Conservation (phyloP, 2,797 vertebrate genomes). For the Tragelaphus eurycerus region DNA sequence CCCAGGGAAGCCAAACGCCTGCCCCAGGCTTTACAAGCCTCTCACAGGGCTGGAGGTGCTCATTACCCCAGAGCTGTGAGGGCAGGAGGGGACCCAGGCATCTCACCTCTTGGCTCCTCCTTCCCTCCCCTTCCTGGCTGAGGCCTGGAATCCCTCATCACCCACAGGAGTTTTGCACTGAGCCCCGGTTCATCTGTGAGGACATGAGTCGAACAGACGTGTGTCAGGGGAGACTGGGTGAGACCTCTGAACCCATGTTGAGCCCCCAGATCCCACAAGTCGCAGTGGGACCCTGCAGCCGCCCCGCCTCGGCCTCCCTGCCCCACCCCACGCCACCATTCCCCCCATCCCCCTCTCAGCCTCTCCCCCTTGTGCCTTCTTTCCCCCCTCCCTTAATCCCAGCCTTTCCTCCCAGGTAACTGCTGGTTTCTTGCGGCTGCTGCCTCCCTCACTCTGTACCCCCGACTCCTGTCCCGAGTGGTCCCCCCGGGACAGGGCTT, state of each 20-base stretch:
- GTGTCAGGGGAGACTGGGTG: slow-evolving; percentile 77
- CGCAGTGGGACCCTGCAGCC: not conserved
- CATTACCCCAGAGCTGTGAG: not conserved
- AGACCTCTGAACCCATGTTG: not conserved
- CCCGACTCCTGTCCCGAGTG: slow-evolving; percentile 70
- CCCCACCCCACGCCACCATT: accelerated
- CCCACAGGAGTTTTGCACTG: slow-evolving; percentile 72
- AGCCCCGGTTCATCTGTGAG: slow-evolving; percentile 76
- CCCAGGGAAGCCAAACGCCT: not conserved
- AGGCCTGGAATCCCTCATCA: not conserved
- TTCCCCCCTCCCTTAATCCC: not conserved
- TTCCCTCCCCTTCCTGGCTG: not conserved
- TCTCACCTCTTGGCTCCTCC: not conserved
- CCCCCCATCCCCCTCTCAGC: not conserved
- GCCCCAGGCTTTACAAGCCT: not conserved
- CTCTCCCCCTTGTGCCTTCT: not conserved
- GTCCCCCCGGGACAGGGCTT: slow-evolving; percentile 77
- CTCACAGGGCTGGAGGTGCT: accelerated
- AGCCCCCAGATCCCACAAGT: not conserved
- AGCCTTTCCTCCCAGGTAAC: slow-evolving; percentile 65
- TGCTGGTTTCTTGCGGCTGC: slow-evolving; percentile 80
- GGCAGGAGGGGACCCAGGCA: not conserved
- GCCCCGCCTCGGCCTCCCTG: accelerated
- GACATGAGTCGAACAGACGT: slow-evolving; percentile 79
- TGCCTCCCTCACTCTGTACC: slow-evolving; percentile 78